These are phyloP conservation scores for Thyatira batis DNA, from an alignment of 2,888 invertebrate species.

Conservation along the genomic window DNA sequence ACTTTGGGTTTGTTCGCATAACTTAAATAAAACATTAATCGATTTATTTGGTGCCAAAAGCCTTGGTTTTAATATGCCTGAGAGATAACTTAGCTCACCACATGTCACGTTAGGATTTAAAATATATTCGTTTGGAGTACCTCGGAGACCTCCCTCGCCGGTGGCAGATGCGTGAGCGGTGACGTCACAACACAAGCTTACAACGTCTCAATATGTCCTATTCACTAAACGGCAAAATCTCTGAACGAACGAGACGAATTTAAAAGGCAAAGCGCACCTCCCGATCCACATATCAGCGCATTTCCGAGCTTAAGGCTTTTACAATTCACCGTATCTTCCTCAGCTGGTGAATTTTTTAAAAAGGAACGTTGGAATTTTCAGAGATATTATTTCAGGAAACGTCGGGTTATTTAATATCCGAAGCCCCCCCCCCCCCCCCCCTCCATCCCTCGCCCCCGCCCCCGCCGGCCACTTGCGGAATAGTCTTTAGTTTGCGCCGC, in stretches of 20 bases:
- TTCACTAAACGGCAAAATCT: background rate
- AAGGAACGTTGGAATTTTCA: background rate
- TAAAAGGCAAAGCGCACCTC: constrained; percentile 4
- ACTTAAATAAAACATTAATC: too few species aligned
- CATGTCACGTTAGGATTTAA: too few species aligned
- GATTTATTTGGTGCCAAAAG: too few species aligned
- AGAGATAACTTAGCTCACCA: too few species aligned
- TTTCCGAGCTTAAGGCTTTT: background rate
- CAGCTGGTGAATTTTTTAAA: background rate
- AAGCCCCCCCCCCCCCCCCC: too few species aligned
- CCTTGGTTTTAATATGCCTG: too few species aligned
- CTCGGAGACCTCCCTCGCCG: too few species aligned
- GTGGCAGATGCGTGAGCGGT: background rate
- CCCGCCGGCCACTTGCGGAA: background rate
- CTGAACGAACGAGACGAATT: background rate
- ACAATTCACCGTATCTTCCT: background rate
- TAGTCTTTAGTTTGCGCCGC: background rate
- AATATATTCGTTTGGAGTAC: too few species aligned
- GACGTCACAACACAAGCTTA: background rate
- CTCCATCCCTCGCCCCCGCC: too few species aligned
- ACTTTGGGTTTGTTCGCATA: background rate
- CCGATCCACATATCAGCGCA: background rate
- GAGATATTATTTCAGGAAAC: background rate
- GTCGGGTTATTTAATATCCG: background rate
- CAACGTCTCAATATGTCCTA: background rate